Base-by-base conservation (phyloP, 2,888 invertebrate genomes). In the Laothoe populi region DNA sequence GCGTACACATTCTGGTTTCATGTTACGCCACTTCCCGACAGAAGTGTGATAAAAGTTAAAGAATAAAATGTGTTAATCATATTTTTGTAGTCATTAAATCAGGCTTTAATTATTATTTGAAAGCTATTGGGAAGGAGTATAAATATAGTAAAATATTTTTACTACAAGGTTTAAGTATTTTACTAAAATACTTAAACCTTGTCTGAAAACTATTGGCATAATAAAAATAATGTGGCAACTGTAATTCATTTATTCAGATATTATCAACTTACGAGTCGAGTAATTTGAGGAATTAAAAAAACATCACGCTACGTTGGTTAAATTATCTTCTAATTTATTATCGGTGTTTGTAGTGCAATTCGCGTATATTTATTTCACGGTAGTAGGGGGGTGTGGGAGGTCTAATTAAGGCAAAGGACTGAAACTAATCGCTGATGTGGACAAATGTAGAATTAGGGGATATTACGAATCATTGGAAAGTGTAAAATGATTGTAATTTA, bases 261-360 rank as follows among this genome's bases (percentile, higher is more conserved):
- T n/a, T n/a, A 16, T 53, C 19, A 19, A 19, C 31, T 44, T 8
- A n/a, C n/a, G n/a, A n/a, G 42, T 31, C 21, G 1, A 31, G 4
- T 11, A 2, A 31, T 10, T 31, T 8, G 13, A 31, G 16, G 16
- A 19, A 53, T 4, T 44, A 8, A 31, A 31, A 2, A 53, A 35
- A 35, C 35, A 21, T 53, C 53, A 53, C 35, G 10, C 31, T 35
- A 19, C 21, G 11, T 19, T 31, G 16, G 10, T 35, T 21, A 31
- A 31, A 49, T 53, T 35, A 53, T 19, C 8, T 53, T 21, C 10
- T 35, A 44, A 44, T 44, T 8, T 44, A 40, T 49, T 26, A 8
- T 49, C n/a, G 49, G 49, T 49, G 49, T 35, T 53, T 53, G 19
- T 53, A 31, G 53, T 31, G 35, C 35, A 53, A 49, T 53, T 53